These are phyloP conservation scores for Nasonovia ribisnigri DNA, from an alignment of 2,888 invertebrate genomes.

Conservation along the genomic window DNA sequence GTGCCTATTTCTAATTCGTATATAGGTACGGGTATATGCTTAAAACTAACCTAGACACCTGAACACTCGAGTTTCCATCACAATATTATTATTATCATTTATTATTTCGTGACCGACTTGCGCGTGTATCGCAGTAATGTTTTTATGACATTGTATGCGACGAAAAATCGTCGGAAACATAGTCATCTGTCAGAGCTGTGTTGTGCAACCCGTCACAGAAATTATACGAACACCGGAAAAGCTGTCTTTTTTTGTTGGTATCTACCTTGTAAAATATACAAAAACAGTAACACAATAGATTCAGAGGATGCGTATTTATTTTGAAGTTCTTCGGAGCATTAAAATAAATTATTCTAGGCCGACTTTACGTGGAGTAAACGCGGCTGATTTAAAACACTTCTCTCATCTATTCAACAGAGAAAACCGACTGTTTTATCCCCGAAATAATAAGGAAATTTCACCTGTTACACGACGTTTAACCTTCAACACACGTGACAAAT, in stretches of 20 bases:
- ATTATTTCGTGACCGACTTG: neutral
- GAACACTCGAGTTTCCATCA: neutral
- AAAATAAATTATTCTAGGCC: no score
- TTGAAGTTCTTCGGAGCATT: neutral
- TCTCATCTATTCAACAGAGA: neutral
- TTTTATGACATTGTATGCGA: neutral
- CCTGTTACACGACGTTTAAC: no score
- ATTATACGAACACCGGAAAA: neutral
- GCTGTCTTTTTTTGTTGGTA: neutral
- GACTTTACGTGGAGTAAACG: neutral
- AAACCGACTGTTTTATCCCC: neutral
- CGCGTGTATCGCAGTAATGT: neutral
- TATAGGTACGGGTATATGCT: no score
- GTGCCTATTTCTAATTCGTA: neutral
- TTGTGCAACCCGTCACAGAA: neutral
- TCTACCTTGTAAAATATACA: neutral
- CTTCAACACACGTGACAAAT: no score
- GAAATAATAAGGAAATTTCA: neutral
- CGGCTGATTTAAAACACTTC: neutral
- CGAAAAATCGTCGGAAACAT: neutral
- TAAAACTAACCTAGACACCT: neutral
- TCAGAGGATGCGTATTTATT: neutral
- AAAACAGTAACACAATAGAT: neutral
- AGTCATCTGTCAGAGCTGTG: neutral
- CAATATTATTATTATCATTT: neutral